phyloP scores from a whole-genome alignment of 2,888 invertebrate genomes.

The Marasmarcha lunaedactyla region DNA sequence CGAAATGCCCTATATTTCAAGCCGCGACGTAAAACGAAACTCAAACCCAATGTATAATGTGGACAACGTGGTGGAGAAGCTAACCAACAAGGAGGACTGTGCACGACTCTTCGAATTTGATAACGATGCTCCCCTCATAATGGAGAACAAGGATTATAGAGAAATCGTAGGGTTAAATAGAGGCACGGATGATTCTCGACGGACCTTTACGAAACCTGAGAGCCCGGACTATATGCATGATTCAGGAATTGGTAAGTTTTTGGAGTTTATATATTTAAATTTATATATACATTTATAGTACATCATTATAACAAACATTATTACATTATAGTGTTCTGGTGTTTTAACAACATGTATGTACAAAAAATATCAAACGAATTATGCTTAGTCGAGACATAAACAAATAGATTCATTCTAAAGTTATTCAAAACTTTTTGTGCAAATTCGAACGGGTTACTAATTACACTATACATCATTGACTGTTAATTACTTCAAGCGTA shows the following conservation, averaged over 20 bases:
- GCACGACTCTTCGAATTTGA: slow-evolving; percentile 70
- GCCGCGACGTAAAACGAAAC: slow-evolving; percentile 48
- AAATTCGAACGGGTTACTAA: too few relatives aligned
- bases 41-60: slow-evolving; percentile 34
- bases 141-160: slow-evolving; percentile 59
- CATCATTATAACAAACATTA: too few relatives aligned
- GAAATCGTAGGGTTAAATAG: slow-evolving; percentile 60
- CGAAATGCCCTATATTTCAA: slow-evolving; percentile 52
- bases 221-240: slow-evolving; percentile 68
- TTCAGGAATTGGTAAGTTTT: slow-evolving; percentile 57
- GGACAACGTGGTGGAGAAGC: slow-evolving; percentile 54
- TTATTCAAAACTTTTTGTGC: too few relatives aligned
- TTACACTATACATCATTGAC: too few relatives aligned
- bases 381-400: too few relatives aligned
- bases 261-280: not conserved
- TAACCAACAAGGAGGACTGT: slow-evolving; percentile 57
- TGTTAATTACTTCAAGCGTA: too few relatives aligned
- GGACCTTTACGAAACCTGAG: slow-evolving; percentile 57
- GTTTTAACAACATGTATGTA: too few relatives aligned
- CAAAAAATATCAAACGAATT: too few relatives aligned
- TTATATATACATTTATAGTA: not conserved
- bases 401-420: too few relatives aligned
- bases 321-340: too few relatives aligned
- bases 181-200: slow-evolving; percentile 60
- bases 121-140: slow-evolving; percentile 63